These are phyloP conservation scores for Orussus abietinus DNA, from an alignment of 1,140 invertebrate genomes.

Conservation along the genomic window DNA sequence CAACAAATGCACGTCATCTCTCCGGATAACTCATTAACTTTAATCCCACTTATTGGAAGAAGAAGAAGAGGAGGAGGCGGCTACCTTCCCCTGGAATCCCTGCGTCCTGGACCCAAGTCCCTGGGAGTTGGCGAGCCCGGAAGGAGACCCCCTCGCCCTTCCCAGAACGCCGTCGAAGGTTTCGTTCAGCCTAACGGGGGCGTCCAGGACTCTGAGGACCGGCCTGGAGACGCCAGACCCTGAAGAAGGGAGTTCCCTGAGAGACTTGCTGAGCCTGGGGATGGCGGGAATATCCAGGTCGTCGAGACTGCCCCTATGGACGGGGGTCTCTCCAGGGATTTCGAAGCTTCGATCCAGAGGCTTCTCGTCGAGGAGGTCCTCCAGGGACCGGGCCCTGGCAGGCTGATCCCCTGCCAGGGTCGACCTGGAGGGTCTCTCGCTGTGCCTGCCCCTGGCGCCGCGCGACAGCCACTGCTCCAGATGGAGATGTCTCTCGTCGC, in stretches of 20 bases:
- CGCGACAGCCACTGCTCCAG: slow-evolving; percentile 66
- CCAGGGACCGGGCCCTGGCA: slow-evolving; percentile 36
- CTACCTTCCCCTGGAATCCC: no score
- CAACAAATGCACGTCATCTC: no score
- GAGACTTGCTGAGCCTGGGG: slow-evolving; percentile 36
- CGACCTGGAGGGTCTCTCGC: slow-evolving; percentile 54
- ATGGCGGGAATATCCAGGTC: slow-evolving; percentile 56
- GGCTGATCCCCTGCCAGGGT: slow-evolving; percentile 20
- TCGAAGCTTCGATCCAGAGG: slow-evolving; percentile 36
- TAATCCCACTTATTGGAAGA: no score
- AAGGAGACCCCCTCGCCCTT: no score
- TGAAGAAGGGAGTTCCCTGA: slow-evolving; percentile 36
- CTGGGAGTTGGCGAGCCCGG: no score
- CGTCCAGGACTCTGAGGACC: slow-evolving; percentile 27
- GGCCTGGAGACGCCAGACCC: slow-evolving; percentile 23
- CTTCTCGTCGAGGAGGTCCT: slow-evolving; percentile 48
- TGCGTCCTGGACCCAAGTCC: no score
- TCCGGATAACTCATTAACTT: no score
- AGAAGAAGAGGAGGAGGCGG: no score
- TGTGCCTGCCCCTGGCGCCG: slow-evolving; percentile 58
- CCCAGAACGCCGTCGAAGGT: slow-evolving; percentile 38
- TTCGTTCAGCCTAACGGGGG: slow-evolving; percentile 33
- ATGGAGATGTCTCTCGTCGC: slow-evolving; percentile 63
- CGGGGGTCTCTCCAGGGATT: slow-evolving; percentile 30
- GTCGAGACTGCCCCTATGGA: slow-evolving; percentile 52